These are phyloP conservation scores for Pteronura brasiliensis DNA, from an alignment of 2,113 vertebrate genomes.

Conservation along the genomic window DNA sequence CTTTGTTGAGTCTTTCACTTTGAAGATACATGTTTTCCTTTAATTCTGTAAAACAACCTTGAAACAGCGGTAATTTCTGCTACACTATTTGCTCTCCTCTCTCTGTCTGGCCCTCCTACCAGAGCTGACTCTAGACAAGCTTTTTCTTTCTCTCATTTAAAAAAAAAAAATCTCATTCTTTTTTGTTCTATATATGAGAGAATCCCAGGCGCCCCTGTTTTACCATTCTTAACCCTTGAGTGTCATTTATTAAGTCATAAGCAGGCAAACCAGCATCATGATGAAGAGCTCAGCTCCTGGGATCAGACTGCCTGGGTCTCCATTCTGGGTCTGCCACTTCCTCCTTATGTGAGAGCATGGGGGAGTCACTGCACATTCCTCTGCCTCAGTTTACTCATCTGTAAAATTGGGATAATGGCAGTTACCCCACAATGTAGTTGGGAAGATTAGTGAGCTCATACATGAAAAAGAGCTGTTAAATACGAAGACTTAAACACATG, in stretches of 20 bases:
- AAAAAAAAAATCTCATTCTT: too few species aligned
- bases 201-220: too few species aligned
- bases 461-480: neutral
- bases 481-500: neutral
- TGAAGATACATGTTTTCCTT: neutral
- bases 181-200: too few species aligned
- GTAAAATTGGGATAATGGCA: neutral
- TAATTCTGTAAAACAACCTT: neutral
- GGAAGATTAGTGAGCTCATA: neutral
- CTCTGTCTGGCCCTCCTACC: neutral
- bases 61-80: neutral
- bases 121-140: neutral
- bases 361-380: neutral
- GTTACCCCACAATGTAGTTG: neutral
- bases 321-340: neutral
- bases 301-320: too few species aligned
- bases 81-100: neutral
- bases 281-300: neutral
- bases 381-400: neutral
- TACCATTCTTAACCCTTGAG: neutral
- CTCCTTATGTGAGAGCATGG: neutral
- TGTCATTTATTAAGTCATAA: neutral
- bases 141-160: neutral
- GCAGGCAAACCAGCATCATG: neutral
- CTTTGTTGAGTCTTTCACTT: neutral